Evolutionary conservation across 2,797 vertebrate species (phyloP).

Genomic region (Pitangus sulphuratus): DNA sequence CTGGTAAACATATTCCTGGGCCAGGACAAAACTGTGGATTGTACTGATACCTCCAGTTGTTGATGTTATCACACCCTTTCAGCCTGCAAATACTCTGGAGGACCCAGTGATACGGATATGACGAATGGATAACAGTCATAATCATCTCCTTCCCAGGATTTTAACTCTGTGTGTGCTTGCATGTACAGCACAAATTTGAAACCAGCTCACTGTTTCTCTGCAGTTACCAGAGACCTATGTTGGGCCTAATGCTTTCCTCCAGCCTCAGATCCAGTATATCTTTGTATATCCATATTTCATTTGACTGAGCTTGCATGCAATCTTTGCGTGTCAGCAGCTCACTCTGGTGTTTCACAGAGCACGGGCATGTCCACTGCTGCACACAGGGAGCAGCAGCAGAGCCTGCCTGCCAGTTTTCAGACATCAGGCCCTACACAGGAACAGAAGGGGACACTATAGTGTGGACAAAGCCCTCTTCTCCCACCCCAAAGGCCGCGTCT

Average conservation of each 20-base stretch:
- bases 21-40: not conserved
- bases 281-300: not conserved
- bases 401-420: not conserved
- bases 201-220: not conserved
- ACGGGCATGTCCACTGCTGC: accelerated
- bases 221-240: not conserved
- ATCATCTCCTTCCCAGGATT: not conserved
- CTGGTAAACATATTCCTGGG: not conserved
- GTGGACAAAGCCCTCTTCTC: not conserved
- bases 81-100: not conserved
- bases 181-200: not conserved
- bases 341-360: not conserved
- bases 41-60: not conserved
- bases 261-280: not conserved
- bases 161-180: not conserved
- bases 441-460: accelerated
- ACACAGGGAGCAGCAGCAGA: not conserved
- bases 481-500: not conserved
- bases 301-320: not conserved
- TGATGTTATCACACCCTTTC: not conserved
- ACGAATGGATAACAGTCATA: not conserved
- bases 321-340: not conserved
- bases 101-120: not conserved
- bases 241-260: not conserved
- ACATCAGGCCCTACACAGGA: not conserved